Evolutionary conservation across 2,797 vertebrate species (phyloP), one percentile per base, ranked within the genome.

Genomic region (Clarias pachynema): DNA sequence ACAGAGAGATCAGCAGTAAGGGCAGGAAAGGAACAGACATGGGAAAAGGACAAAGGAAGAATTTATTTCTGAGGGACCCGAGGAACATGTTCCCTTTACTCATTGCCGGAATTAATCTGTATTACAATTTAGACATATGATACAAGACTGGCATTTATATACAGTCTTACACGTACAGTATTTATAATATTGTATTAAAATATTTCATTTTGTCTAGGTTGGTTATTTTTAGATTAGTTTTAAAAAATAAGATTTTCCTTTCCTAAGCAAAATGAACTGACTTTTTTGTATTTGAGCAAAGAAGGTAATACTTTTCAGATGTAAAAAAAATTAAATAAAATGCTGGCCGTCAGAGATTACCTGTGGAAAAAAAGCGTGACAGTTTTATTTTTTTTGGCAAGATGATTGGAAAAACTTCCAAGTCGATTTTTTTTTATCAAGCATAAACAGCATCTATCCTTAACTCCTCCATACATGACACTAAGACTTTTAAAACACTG

Each of bases 31-130:
- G 3, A 34, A 16, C 16, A 31, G 29, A 9, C 24, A 34, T 44
- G 24, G 26, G 2, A 65, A 68, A 59, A 8, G 29, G 62, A 34
- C 29, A 26, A 18, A 18, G 16, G 16, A 6, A 68, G 29, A 6
- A 68, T 18, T 65, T 34, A 12, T 70, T 70, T 80, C 60, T 53
- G 22, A 70, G 22, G 81, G 63, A 84, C 60, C 37, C 60, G 62
- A 68, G 26, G 57, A 26, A 62, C 80, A 44, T 44, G 26, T 79
- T 68, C 56, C 56, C 65, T 83, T 83, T 77, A 65, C 24, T 16
- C 10, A 44, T 44, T n/a, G 37, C 37, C 4, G 10, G 37, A 70
- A 1, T 69, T 34, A 34, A 69, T 10, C 7, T 22, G 37, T 37
- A 22, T 69, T 69, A 37, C 20, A 72, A 44, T 40, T 40, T 31